Conservation (phyloP, 2,797 vertebrate species). For the Syndactyla subalaris region DNA sequence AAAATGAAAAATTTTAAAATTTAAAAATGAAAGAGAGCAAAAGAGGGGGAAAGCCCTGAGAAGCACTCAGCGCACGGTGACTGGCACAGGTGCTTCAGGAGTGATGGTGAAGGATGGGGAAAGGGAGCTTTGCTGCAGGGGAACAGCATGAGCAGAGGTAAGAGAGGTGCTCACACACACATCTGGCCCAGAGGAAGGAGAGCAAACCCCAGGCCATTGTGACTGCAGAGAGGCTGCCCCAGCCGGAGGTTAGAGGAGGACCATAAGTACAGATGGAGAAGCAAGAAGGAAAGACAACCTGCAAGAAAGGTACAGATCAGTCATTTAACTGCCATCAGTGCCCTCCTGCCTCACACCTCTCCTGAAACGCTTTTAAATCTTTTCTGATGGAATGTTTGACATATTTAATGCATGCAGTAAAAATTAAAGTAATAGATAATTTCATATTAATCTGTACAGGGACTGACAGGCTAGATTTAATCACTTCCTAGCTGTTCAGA, state of each 20-base stretch:
- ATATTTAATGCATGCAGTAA: conserved; percentile 60
- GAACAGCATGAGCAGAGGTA: background rate
- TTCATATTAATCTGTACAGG: conserved; percentile 67
- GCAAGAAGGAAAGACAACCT: background rate
- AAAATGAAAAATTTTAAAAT: background rate
- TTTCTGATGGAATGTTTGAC: conserved; percentile 66
- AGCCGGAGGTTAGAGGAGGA: background rate
- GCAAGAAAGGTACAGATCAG: background rate
- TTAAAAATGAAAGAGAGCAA: background rate
- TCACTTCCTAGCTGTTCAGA: conserved; percentile 53
- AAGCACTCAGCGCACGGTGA: rapidly evolving
- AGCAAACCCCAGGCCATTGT: background rate
- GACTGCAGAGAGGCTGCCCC: background rate
- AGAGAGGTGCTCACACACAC: background rate
- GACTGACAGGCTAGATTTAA: conserved; percentile 63
- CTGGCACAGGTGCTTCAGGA: rapidly evolving
- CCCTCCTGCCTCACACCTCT: conserved; percentile 24
- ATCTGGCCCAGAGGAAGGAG: background rate
- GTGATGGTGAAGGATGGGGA: background rate
- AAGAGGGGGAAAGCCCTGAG: background rate
- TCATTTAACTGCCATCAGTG: background rate
- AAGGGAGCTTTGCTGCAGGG: background rate
- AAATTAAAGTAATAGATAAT: conserved; percentile 66
- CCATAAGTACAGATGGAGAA: background rate
- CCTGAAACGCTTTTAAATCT: conserved; percentile 26